A percentile compares a stretch with the other conserved stretches of the same genome.
These are phyloP conservation scores for Lepisosteus osseus DNA, from an alignment of 2,113 vertebrate genomes.

Conservation along the genomic window DNA sequence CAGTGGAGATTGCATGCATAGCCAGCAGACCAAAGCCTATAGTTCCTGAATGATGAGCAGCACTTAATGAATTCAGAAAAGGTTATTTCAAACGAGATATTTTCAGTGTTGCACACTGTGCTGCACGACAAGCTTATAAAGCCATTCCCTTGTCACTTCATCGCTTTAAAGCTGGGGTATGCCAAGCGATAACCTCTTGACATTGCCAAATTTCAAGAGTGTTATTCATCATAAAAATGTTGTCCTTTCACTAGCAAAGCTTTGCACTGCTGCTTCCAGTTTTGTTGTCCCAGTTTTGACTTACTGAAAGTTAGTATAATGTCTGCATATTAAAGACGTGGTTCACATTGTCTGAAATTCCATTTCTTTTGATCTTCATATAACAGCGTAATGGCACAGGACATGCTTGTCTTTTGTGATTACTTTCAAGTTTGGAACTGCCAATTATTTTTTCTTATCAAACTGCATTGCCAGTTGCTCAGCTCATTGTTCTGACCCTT, in stretches of 20 bases:
- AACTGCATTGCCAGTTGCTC: too few species aligned
- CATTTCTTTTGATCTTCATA: too few species aligned
- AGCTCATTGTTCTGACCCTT: too few species aligned
- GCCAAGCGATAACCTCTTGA: neutral
- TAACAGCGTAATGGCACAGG: too few species aligned
- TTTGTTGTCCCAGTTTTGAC: too few species aligned
- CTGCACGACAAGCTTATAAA: neutral
- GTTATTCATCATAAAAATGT: neutral
- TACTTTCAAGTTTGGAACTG: too few species aligned
- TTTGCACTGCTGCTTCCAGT: neutral
- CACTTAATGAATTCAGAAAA: neutral
- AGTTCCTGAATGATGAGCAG: neutral
- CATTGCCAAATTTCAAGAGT: neutral
- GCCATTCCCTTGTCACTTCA: neutral
- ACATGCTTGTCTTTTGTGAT: too few species aligned
- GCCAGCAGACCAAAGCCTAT: neutral
- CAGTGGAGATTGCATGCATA: constrained; percentile 22
- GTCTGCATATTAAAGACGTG: too few species aligned
- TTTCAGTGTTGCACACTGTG: neutral
- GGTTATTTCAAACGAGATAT: neutral
- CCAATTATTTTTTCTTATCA: too few species aligned
- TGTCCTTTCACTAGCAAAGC: neutral
- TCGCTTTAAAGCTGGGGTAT: neutral
- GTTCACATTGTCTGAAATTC: too few species aligned
- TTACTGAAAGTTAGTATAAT: too few species aligned